These are phyloP conservation scores for Halcyon chelicuti DNA, from an alignment of 2,797 vertebrate species.

Conservation along the genomic window DNA sequence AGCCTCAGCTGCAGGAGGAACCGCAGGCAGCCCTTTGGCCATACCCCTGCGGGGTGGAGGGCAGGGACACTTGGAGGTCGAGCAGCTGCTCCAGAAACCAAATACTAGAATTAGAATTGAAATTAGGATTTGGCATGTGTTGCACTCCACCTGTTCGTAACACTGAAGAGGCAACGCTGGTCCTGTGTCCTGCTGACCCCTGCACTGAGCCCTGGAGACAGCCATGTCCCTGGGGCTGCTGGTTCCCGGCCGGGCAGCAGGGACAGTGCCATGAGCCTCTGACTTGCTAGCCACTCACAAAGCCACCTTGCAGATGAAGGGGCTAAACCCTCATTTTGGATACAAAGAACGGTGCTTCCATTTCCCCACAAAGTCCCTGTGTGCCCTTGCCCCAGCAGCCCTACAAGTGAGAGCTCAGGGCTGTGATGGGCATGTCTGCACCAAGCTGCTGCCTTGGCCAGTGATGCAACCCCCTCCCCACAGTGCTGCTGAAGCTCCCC, in stretches of 20 bases:
- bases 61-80: background rate
- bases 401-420: fast-evolving
- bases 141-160: background rate
- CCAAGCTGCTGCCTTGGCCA: background rate
- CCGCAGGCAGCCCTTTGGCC: background rate
- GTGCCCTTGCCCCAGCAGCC: background rate
- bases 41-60: background rate
- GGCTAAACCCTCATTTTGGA: background rate
- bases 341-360: background rate
- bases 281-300: background rate
- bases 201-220: background rate
- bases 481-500: fast-evolving
- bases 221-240: fast-evolving
- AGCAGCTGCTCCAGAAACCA: background rate
- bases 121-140: background rate
- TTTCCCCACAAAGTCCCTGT: background rate
- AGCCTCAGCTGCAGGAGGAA: background rate
- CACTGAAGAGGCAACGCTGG: background rate
- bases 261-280: background rate
- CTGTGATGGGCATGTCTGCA: fast-evolving
- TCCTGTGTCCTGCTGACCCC: fast-evolving
- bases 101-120: background rate
- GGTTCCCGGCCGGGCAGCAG: background rate
- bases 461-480: fast-evolving
- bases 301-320: background rate